Evolutionary conservation across 2,888 invertebrate genomes (phyloP).

Genomic region (Phaedon cochleariae): DNA sequence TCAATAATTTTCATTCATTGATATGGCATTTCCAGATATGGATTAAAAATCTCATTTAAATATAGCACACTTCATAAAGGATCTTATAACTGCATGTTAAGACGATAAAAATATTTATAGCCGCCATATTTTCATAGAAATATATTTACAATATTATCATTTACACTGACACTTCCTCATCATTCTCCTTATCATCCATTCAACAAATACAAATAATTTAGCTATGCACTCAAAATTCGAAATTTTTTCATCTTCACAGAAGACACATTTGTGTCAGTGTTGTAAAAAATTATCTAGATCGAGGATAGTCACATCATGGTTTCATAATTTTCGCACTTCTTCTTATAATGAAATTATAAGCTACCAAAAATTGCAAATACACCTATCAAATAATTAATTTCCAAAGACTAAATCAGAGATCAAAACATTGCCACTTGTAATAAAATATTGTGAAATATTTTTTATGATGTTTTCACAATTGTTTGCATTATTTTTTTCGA

Average conservation of each 20-base stretch:
- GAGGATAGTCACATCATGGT: slow-evolving; percentile 39
- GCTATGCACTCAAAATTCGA: slow-evolving; percentile 38
- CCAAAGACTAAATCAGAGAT: slow-evolving; percentile 55
- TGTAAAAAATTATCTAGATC: slow-evolving; percentile 33
- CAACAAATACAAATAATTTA: slow-evolving; percentile 15
- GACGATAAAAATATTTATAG: slow-evolving; percentile 59
- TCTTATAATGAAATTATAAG: slow-evolving; percentile 40
- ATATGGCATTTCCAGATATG: slow-evolving; percentile 64
- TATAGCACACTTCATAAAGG: slow-evolving; percentile 58
- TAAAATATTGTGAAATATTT: slow-evolving; percentile 32
- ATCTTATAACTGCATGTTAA: slow-evolving; percentile 51
- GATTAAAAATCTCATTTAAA: slow-evolving; percentile 57
- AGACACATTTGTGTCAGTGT: slow-evolving; percentile 49
- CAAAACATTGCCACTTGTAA: slow-evolving; percentile 61
- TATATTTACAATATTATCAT: slow-evolving; percentile 55
- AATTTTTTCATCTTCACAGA: slow-evolving; percentile 54
- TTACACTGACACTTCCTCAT: slow-evolving; percentile 56
- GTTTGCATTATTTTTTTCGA: slow-evolving; percentile 35
- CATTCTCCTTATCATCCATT: slow-evolving; percentile 23
- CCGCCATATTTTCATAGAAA: slow-evolving; percentile 58
- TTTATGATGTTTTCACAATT: slow-evolving; percentile 30
- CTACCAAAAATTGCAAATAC: slow-evolving; percentile 43
- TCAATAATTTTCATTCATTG: slow-evolving; percentile 57
- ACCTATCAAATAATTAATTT: slow-evolving; percentile 39
- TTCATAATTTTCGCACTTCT: slow-evolving; percentile 33